Percentiles rank a stretch among this genome's conserved stretches.
phyloP scores from a whole-genome alignment of 2,113 vertebrate species.

The Phylloscopus trochilus region DNA sequence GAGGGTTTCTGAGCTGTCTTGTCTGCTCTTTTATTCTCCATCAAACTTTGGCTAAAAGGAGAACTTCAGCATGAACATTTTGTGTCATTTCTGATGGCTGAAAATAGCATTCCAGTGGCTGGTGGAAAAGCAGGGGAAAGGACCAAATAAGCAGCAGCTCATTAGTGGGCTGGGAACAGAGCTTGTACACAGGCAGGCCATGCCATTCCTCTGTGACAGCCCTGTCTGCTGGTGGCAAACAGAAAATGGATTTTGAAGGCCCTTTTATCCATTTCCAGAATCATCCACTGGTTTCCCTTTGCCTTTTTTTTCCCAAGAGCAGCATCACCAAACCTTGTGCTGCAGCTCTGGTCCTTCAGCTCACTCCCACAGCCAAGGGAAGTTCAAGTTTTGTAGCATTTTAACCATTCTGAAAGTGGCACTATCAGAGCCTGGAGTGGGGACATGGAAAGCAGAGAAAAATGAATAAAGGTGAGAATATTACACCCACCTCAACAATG shows the following conservation, averaged over 20 bases:
- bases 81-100: constrained; percentile 24
- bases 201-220: neutral
- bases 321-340: neutral
- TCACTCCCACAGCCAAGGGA: neutral
- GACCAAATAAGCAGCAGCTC: neutral
- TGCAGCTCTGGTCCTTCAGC: neutral
- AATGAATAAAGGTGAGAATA: neutral
- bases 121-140: neutral
- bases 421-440: neutral
- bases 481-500: accelerated
- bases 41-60: constrained; percentile 21
- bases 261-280: neutral
- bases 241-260: neutral
- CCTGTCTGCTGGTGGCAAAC: neutral
- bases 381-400: neutral
- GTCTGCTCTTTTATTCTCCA: constrained; percentile 49
- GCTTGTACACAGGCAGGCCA: neutral
- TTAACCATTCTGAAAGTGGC: neutral
- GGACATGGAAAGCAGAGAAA: neutral
- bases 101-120: neutral
- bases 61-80: neutral
- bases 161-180: neutral
- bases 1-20: constrained; percentile 56
- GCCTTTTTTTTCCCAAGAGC: neutral
- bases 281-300: neutral